A percentile compares a stretch with the other conserved stretches of the same genome.
Evolutionary conservation across 2,888 invertebrate species (phyloP).

Genomic region (Eupithecia subumbrata): DNA sequence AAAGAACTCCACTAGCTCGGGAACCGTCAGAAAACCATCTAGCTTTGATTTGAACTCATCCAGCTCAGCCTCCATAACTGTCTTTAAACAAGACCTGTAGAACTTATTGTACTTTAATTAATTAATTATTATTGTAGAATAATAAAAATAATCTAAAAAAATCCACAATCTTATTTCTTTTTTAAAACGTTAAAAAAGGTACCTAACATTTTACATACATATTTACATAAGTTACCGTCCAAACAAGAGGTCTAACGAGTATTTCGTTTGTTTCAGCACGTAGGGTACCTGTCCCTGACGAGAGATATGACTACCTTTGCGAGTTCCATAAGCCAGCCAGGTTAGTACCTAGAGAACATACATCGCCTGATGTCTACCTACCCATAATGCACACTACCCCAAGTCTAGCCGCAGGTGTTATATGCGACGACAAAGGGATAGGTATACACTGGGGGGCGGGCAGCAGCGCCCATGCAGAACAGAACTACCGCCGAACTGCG

Average conservation of each 20-base stretch:
- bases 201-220: conserved; percentile 3
- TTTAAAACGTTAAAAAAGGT: conserved; percentile 14
- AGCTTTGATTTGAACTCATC: conserved; percentile 22
- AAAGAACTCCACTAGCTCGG: conserved; percentile 31
- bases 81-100: background rate
- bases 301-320: conserved; percentile 95
- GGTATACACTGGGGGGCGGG: background rate
- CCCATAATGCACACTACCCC: background rate
- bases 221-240: background rate
- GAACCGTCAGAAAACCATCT: conserved; percentile 48
- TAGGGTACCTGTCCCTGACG: conserved; percentile 99
- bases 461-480: background rate
- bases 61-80: background rate
- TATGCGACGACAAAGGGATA: background rate
- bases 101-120: background rate
- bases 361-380: background rate
- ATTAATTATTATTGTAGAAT: background rate
- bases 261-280: conserved; percentile 83
- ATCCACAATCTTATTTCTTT: background rate
- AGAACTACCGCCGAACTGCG: too few relatives aligned
- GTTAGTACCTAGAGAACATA: conserved; percentile 71
- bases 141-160: background rate
- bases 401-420: background rate
- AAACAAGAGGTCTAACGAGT: conserved; percentile 46
- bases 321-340: conserved; percentile 97